Conservation (phyloP, 2,113 vertebrate species). For the Phrynosoma blainvillii region DNA sequence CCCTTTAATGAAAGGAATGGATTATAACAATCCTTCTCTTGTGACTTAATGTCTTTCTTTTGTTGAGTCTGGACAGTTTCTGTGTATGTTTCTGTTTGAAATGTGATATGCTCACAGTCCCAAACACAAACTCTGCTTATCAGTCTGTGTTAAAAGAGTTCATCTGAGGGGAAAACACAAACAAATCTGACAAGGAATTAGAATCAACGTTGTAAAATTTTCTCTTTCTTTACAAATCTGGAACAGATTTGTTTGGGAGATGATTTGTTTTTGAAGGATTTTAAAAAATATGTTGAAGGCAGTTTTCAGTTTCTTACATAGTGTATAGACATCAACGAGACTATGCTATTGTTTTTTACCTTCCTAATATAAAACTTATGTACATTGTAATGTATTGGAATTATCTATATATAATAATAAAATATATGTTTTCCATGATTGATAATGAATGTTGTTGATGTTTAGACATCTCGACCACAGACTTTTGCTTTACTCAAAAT, state of each 20-base stretch:
- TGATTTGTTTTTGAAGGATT: slow-evolving; percentile 32
- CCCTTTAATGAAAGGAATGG: background rate
- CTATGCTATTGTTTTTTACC: background rate
- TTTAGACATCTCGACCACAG: background rate
- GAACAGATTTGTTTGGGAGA: slow-evolving; percentile 21
- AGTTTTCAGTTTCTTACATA: background rate
- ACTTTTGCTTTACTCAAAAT: background rate
- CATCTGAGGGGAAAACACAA: slow-evolving; percentile 24
- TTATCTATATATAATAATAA: background rate
- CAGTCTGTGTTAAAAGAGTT: slow-evolving; percentile 12
- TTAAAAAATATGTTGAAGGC: background rate
- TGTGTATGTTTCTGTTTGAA: slow-evolving; percentile 18
- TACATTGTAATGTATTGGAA: background rate
- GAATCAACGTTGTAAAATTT: slow-evolving; percentile 11
- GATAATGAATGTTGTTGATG: background rate
- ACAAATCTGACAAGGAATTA: slow-evolving; percentile 12
- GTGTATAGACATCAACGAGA: slow-evolving; percentile 7
- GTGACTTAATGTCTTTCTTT: slow-evolving; percentile 21
- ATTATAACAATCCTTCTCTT: slow-evolving; percentile 14
- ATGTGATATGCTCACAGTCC: background rate
- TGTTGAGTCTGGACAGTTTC: slow-evolving; percentile 21
- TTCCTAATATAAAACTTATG: background rate
- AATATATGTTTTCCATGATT: background rate
- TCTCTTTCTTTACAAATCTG: slow-evolving; percentile 30
- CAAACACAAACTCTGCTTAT: background rate